A percentile compares a stretch with the other conserved stretches of the same genome.
These are phyloP conservation scores for Ectemnius continuus DNA, from an alignment of 2,888 invertebrate species.

Conservation along the genomic window DNA sequence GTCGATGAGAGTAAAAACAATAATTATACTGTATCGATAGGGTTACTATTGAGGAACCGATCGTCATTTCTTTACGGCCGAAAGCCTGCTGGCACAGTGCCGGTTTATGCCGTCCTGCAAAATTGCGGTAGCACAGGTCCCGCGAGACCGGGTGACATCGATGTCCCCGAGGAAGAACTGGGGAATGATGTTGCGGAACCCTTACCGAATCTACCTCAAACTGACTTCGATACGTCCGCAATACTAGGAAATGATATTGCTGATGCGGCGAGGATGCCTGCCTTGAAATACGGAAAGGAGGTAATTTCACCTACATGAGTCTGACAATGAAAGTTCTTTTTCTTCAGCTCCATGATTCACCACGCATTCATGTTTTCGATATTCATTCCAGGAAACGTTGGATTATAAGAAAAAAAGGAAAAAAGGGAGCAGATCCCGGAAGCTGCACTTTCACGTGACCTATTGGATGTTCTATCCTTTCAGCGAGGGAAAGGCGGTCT, in stretches of 20 bases:
- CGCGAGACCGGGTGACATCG: slow-evolving; percentile 7
- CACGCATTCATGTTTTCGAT: neutral
- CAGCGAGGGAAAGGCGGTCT: slow-evolving; percentile 82
- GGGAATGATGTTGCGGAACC: slow-evolving; percentile 5
- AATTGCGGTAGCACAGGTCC: slow-evolving; percentile 74
- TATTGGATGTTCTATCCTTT: slow-evolving; percentile 87
- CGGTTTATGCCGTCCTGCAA: slow-evolving; percentile 82
- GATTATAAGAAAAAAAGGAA: slow-evolving; percentile 41
- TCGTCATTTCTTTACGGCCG: slow-evolving; percentile 82
- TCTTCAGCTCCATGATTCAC: neutral
- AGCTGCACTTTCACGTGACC: slow-evolving; percentile 81
- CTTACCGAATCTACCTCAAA: slow-evolving; percentile 6
- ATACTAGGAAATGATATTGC: neutral
- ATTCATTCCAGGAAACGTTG: slow-evolving; percentile 25
- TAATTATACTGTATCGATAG: slow-evolving; percentile 64
- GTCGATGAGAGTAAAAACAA: neutral
- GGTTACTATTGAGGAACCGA: slow-evolving; percentile 75
- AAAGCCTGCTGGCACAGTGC: slow-evolving; percentile 80
- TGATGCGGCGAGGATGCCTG: neutral
- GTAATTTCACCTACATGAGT: neutral
- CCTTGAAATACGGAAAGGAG: neutral
- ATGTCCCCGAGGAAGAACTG: slow-evolving; percentile 12
- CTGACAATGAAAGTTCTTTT: too few species aligned
- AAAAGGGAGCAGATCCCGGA: slow-evolving; percentile 37
- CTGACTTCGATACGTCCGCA: neutral